Base-by-base conservation (phyloP, 2,888 invertebrate species). In the Plusia festucae region DNA sequence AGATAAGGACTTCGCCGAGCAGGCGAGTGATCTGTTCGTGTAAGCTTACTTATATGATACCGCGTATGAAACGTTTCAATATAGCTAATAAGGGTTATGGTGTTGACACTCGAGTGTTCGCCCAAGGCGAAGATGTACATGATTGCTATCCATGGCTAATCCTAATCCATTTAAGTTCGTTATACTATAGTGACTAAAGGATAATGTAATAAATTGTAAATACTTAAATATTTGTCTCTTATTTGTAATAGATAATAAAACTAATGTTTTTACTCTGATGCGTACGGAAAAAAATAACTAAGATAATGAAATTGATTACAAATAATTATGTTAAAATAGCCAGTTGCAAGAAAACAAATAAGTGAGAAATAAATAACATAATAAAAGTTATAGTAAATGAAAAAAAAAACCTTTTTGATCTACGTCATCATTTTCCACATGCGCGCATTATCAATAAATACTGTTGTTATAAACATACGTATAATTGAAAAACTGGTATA, bases 1-100 rank as follows among this genome's bases (percentile, higher is more conserved):
- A 95, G 95, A 95, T 88, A 95, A 95, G 94, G 95, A 95, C 84
- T 93, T 94, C 89, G 93, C 91, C 92, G 95, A 95, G 83, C 93
- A 94, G 91, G 92, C 95, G 88, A 93, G 91, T 85, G 90, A 95
- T 91, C 90, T 95, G 86, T 95, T 95, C 90, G 95, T 93, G 83
- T 95, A 93, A 90, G 82, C 69, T 73, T 76, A 60, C 62, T 60
- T 70, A 73, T 57, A 58, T 69, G 65, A 70, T 68, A 69, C 60
- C 75, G 78, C 77, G 64, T 77, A 76, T 67, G 65, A 71, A 78
- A 74, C 64, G 34, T 76, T 76, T 68, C 72, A 65, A 62, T 49
- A 49, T 49, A 49, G 46, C 73, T 65, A 57, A 44, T 76, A 82
- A 71, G 79, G 85, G 85, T 85, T 84, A 80, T 70, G 84, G 84